Evolutionary conservation across 2,113 vertebrate genomes (phyloP), one percentile per base, ranked within the genome.

Genomic region (Ciconia maguari): DNA sequence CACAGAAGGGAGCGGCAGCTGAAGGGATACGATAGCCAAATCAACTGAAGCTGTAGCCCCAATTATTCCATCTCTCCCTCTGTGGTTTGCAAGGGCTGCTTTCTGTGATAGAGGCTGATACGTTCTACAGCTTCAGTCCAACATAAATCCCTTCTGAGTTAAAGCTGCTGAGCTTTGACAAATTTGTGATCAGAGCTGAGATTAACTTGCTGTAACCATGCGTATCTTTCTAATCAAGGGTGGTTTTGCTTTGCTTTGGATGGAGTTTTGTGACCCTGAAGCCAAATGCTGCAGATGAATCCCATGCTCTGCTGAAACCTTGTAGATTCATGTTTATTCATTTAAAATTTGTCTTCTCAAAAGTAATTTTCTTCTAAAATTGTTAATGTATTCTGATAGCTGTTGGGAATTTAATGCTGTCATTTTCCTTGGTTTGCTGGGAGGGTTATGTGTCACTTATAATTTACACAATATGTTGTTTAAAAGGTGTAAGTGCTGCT

Each of bases 401-500:
- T 85, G 57, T 58, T 89, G 83, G 60, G 79, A 96, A 93, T 92
- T 90, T 78, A 93, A 90, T 51, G 68, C 51, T 96, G 29, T 83
- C 80, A 87, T 82, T 91, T 89, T 91, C 60, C 86, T 96, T 32
- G 15, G 38, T 48, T 93, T 71, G 48, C 79, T 94, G 87, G 72
- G 80, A 83, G 70, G 51, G 42, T 49, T 90, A 41, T 79, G 64
- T 92, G 94, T 96, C 91, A 87, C 76, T 92, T 93, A 76, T 75
- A 86, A 90, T 97, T 85, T 93, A 93, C 69, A 87, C 76, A 65
- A 81, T 89, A 61, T 65, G 65, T 26, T 90, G 57, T 51, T 92
- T 93, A 92, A 96, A 96, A 96, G 77, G 71, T 90, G 49, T 70
- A 94, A 89, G 94, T 92, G 69, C 65, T 60, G 55, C 84, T 94